A percentile compares a stretch with the other conserved stretches of the same genome.
These are phyloP conservation scores for Xestoiulus laeticollis DNA, from an alignment of 2,888 invertebrate species.

Conservation along the genomic window DNA sequence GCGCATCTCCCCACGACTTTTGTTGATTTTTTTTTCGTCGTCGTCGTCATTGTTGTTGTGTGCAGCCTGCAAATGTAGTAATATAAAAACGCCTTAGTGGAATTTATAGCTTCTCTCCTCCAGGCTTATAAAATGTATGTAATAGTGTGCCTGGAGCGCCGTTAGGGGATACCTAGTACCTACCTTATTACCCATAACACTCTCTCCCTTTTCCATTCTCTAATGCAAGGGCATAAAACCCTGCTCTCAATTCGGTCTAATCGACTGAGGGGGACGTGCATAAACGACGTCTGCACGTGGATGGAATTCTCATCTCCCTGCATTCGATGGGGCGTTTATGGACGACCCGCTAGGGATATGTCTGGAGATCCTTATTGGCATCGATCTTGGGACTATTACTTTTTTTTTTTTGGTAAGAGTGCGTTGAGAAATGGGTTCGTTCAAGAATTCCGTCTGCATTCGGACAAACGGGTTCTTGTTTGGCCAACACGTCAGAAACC, in stretches of 20 bases:
- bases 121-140: constrained; percentile 11
- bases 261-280: not conserved
- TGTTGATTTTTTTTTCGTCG: constrained; percentile 32
- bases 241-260: not conserved
- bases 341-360: not conserved
- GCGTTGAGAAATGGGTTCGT: too few species aligned
- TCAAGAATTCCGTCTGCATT: too few species aligned
- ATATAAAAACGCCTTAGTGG: constrained; percentile 38
- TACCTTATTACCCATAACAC: constrained; percentile 38
- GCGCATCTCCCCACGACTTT: constrained; percentile 21
- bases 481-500: too few species aligned
- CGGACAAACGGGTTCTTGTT: too few species aligned
- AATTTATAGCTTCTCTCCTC: constrained; percentile 22
- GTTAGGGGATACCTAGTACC: constrained; percentile 30
- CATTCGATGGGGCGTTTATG: not conserved
- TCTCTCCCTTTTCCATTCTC: not conserved
- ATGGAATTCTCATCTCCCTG: not conserved
- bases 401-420: too few species aligned
- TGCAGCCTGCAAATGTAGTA: not conserved
- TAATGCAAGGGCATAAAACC: not conserved
- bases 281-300: not conserved
- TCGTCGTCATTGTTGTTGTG: not conserved
- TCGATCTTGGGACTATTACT: not conserved
- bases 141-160: constrained; percentile 24
- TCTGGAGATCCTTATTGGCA: not conserved